Evolutionary conservation across 2,888 invertebrate species (phyloP).

Genomic region (Didymodactylos carnosus): DNA sequence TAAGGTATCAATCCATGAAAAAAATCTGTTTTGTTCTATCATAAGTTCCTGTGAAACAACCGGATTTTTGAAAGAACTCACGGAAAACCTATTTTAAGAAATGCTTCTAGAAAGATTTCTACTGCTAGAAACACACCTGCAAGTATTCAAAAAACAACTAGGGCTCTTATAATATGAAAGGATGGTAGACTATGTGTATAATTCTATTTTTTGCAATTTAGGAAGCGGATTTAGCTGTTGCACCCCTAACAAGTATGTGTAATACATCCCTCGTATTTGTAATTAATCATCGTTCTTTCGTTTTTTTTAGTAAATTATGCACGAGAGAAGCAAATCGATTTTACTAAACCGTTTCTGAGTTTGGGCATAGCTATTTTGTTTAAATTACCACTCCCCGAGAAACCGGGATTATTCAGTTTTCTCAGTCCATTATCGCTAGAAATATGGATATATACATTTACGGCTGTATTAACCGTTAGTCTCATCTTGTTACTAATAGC

Average conservation of each 20-base stretch:
- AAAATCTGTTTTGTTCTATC: too few relatives aligned
- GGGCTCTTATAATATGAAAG: too few relatives aligned
- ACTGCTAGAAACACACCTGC: too few relatives aligned
- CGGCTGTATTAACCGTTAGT: conserved; percentile 54
- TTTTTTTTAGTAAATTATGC: background rate
- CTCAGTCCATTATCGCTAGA: conserved; percentile 69
- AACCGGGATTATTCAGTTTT: conserved; percentile 85
- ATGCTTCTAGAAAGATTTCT: too few relatives aligned
- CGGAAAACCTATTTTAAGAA: too few relatives aligned
- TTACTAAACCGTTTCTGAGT: conserved; percentile 40
- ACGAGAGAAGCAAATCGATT: conserved; percentile 28
- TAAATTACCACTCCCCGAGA: conserved; percentile 62
- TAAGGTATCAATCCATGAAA: too few relatives aligned
- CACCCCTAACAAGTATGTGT: conserved; percentile 60
- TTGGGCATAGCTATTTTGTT: conserved; percentile 46
- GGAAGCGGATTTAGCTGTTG: conserved; percentile 85
- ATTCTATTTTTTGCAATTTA: too few relatives aligned
- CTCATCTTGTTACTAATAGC: conserved; percentile 87
- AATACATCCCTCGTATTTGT: too few relatives aligned
- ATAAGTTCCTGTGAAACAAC: too few relatives aligned
- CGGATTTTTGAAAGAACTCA: too few relatives aligned
- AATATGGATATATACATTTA: conserved; percentile 48
- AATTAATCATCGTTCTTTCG: background rate
- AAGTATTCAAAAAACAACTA: too few relatives aligned
- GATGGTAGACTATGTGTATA: too few relatives aligned